phyloP scores from a whole-genome alignment of 1,140 invertebrate species.

The Drosophila setifemur region DNA sequence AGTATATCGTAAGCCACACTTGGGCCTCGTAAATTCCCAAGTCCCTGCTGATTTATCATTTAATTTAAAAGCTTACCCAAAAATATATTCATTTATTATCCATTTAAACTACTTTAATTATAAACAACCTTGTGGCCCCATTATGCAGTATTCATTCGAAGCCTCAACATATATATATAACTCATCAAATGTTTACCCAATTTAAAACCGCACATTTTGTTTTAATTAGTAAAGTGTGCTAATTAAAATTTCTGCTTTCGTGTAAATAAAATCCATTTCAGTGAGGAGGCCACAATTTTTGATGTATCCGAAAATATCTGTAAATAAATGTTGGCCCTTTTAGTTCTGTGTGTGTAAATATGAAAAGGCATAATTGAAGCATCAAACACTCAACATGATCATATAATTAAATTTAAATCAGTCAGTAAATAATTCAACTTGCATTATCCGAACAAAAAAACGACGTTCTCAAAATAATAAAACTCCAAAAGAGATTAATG shows the following conservation, averaged over 20 bases:
- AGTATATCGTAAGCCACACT: neutral
- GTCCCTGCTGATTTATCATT: slow-evolving; percentile 1
- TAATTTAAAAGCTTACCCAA: neutral
- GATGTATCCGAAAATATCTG: slow-evolving; percentile 5
- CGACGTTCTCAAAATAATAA: neutral
- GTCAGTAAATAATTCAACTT: slow-evolving; percentile 11
- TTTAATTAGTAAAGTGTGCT: slow-evolving; percentile 38
- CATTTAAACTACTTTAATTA: slow-evolving; percentile 21
- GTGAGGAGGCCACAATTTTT: slow-evolving; percentile 1
- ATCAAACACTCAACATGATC: slow-evolving; percentile 14
- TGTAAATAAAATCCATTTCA: slow-evolving; percentile 51
- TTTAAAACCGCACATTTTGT: slow-evolving; percentile 3
- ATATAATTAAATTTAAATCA: slow-evolving; percentile 11
- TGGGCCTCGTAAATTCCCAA: slow-evolving; percentile 26
- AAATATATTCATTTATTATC: slow-evolving; percentile 3
- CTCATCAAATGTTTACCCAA: slow-evolving; percentile 8
- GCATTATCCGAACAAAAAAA: slow-evolving; percentile 13
- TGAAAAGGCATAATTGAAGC: slow-evolving; percentile 18
- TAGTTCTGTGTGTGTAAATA: slow-evolving; percentile 36
- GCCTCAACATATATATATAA: neutral
- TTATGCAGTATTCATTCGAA: neutral
- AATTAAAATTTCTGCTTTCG: slow-evolving; percentile 29
- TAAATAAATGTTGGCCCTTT: slow-evolving; percentile 23
- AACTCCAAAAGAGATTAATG: neutral
- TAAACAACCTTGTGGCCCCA: neutral